Base-by-base conservation (phyloP, 2,797 vertebrate species). In the Pyrocephalus nanus region DNA sequence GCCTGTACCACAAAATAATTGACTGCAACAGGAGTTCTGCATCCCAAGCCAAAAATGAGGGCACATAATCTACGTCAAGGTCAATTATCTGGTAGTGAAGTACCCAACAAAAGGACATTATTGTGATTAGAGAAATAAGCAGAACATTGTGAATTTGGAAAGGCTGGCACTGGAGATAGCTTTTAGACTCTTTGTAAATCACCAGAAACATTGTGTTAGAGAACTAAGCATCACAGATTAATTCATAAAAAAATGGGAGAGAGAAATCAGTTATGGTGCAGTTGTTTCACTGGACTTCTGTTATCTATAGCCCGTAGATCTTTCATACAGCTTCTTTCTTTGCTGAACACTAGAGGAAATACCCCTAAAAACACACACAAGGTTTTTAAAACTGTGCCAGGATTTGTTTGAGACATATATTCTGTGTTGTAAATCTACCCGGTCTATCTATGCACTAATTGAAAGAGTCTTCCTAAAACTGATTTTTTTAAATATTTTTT, bases 11-110 rank as follows among this genome's bases (percentile, higher is more conserved):
- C 97, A 97, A 97, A 96, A 97, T 97, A 98, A 98, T 97, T 98
- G 97, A 98, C 97, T 98, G 97, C 97, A 98, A 98, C 96, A 97
- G 97, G 97, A 97, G 97, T 97, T 96, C 95, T 96, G 90, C 65
- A 96, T 97, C 94, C 90, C 80, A 95, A 94, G 97, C 97, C 97
- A 98, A 98, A 98, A 98, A 97, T 96, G 97, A 98, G 95, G 93
- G 96, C 97, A 95, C 95, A 93, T 97, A 97, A 98, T 97, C 89
- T 86, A 97, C 94, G 96, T 98, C 97, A 98, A 97, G 97, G 97
- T 98, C 97, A 98, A 98, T 98, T 97, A 98, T 98, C 97, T 98
- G 96, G 95, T 96, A 97, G 93, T 92, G 79, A 97, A 97, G 94
- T 93, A 97, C 85, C 93, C 97, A 98, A 98, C 97, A 98, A 98